A percentile compares a stretch with the other conserved stretches of the same genome.
Evolutionary conservation across 2,888 invertebrate species (phyloP).

Genomic region (Pilophorus perplexus): DNA sequence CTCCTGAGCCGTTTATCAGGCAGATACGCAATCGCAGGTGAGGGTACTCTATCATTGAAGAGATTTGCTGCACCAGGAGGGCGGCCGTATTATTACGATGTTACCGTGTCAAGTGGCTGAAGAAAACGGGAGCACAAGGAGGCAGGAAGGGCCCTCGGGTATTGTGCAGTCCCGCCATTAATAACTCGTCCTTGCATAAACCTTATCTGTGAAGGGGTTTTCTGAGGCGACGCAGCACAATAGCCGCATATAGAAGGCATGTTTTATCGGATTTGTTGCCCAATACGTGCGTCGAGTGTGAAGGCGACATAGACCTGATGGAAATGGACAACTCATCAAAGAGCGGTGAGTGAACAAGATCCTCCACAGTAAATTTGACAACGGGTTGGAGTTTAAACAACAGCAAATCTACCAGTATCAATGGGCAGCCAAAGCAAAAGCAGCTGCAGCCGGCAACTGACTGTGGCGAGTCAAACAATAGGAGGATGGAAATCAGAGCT

Average conservation of each 20-base stretch:
- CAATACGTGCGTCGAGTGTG: constrained; percentile 35
- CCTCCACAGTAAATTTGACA: too few species aligned
- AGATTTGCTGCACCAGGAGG: constrained; percentile 3
- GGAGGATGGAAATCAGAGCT: too few species aligned
- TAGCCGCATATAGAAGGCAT: constrained; percentile 16
- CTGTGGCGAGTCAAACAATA: too few species aligned
- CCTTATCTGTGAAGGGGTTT: constrained; percentile 30
- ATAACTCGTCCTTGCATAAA: constrained; percentile 34
- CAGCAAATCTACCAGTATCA: too few species aligned
- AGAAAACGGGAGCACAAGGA: constrained; percentile 18
- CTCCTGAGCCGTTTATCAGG: not conserved
- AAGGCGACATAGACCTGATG: too few species aligned
- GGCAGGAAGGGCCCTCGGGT: constrained; percentile 33
- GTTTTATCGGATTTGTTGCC: constrained; percentile 36
- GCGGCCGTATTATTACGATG: constrained; percentile 10
- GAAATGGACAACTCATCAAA: too few species aligned
- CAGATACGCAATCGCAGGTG: constrained; percentile 11
- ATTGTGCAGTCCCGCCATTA: constrained; percentile 30
- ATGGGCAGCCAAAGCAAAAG: too few species aligned
- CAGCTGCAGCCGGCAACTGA: too few species aligned
- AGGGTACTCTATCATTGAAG: constrained; percentile 5
- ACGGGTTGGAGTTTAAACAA: too few species aligned
- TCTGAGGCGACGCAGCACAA: constrained; percentile 10
- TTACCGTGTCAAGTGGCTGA: constrained; percentile 13
- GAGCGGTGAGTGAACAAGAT: not conserved